phyloP scores from a whole-genome alignment of 2,113 vertebrate genomes.

The Clarias magur region DNA sequence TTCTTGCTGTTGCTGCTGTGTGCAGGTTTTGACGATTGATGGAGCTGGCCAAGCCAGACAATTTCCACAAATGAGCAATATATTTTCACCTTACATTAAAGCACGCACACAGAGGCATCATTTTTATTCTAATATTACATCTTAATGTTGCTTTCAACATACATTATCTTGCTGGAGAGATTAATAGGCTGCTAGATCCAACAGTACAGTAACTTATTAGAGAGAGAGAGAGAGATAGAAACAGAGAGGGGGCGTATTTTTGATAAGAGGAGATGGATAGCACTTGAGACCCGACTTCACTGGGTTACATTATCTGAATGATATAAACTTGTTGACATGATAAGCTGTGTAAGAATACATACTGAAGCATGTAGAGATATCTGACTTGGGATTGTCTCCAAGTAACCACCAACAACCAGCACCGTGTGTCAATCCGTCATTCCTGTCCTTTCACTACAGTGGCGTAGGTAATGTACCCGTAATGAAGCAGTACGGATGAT shows the following conservation, averaged over 20 bases:
- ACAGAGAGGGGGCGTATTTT: background rate
- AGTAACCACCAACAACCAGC: background rate
- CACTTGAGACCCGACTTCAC: background rate
- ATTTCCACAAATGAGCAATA: background rate
- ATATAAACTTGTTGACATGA: slow-evolving; percentile 9
- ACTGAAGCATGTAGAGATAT: slow-evolving; percentile 16
- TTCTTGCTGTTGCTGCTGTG: background rate
- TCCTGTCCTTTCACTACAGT: background rate
- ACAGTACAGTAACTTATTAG: background rate
- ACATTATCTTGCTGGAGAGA: slow-evolving; percentile 5
- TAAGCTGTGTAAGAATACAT: slow-evolving; percentile 3
- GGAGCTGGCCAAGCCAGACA: background rate
- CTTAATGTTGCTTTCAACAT: background rate
- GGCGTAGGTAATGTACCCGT: background rate
- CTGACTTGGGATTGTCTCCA: background rate
- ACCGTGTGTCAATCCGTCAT: background rate
- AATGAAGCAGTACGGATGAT: background rate
- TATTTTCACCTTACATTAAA: background rate
- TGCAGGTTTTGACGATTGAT: background rate
- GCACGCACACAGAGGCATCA: background rate
- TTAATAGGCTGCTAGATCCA: slow-evolving; percentile 3
- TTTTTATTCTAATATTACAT: background rate
- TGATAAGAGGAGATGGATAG: slow-evolving; percentile 29
- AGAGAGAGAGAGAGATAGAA: slow-evolving; percentile 1
- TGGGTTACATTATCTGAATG: background rate